Conservation (phyloP, 2,888 invertebrate species). For the Iphiclides podalirius region DNA sequence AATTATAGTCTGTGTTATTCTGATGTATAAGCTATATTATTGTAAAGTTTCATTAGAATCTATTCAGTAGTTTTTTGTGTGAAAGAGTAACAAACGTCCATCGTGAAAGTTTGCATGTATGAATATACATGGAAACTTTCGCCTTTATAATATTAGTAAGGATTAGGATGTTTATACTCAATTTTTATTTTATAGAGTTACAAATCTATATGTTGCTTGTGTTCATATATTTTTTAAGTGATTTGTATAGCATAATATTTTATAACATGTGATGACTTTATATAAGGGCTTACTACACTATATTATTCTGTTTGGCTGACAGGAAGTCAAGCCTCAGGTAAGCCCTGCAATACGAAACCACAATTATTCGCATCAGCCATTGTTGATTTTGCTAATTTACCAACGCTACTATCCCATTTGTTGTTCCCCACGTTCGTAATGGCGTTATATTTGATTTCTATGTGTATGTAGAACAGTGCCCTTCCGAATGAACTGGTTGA, state of each 20-base stretch:
- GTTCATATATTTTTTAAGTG: background rate
- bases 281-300: conserved; percentile 44
- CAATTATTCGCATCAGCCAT: conserved; percentile 11
- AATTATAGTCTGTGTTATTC: too few relatives aligned
- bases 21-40: too few relatives aligned
- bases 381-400: conserved; percentile 32
- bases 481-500: conserved; percentile 7
- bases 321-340: conserved; percentile 76
- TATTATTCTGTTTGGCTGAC: conserved; percentile 71
- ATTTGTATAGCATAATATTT: background rate
- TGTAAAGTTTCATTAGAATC: too few relatives aligned
- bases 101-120: too few relatives aligned
- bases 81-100: too few relatives aligned
- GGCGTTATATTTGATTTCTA: background rate
- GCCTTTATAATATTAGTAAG: too few relatives aligned
- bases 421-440: background rate
- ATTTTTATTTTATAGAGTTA: too few relatives aligned
- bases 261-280: conserved; percentile 1
- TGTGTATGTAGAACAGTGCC: background rate
- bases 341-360: conserved; percentile 42
- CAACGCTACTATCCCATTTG: conserved; percentile 1
- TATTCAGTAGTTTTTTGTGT: too few relatives aligned
- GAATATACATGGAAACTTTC: too few relatives aligned
- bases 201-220: conserved; percentile 6
- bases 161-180: too few relatives aligned